Percentiles rank a stretch among this genome's conserved stretches.
Conservation (phyloP, 2,113 vertebrate genomes). For the Cochlearius cochlearius region DNA sequence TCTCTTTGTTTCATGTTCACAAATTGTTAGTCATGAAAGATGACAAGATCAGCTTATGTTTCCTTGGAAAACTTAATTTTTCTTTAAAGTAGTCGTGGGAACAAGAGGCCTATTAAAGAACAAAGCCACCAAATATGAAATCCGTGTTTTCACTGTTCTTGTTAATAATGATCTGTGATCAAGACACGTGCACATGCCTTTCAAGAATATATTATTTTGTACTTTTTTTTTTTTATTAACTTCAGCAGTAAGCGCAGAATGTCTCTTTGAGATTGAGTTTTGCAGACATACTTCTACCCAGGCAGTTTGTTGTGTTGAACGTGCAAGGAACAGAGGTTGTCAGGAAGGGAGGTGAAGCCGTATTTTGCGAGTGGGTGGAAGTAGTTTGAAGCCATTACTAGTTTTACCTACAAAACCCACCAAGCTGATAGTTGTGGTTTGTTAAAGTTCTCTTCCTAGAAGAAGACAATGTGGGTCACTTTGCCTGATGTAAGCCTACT, state of each 20-base stretch:
- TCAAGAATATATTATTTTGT: conserved; percentile 65
- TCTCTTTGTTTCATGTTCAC: conserved; percentile 73
- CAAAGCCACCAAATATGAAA: conserved; percentile 61
- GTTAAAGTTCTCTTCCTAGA: background rate
- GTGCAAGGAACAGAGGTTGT: background rate
- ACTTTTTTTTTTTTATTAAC: background rate
- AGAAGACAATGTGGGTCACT: background rate
- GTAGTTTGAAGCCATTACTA: background rate
- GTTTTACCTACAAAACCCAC: background rate
- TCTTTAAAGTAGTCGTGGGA: conserved; percentile 66
- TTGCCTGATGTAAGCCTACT: rapidly evolving
- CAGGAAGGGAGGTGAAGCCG: background rate
- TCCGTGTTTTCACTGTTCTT: conserved; percentile 55
- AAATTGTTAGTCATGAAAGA: conserved; percentile 68
- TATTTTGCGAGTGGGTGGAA: background rate
- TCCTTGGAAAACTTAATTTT: conserved; percentile 67
- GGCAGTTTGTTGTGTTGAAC: background rate
- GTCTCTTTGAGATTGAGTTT: conserved; percentile 37
- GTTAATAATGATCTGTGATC: conserved; percentile 67
- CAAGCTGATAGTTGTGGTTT: background rate
- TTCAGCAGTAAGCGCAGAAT: conserved; percentile 18
- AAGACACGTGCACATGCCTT: conserved; percentile 55
- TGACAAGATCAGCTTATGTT: conserved; percentile 71
- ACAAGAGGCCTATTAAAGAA: conserved; percentile 72
- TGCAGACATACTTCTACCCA: background rate